A percentile compares a stretch with the other conserved stretches of the same genome.
Conservation (phyloP, 2,888 invertebrate species). For the Drosophila kanekoi region DNA sequence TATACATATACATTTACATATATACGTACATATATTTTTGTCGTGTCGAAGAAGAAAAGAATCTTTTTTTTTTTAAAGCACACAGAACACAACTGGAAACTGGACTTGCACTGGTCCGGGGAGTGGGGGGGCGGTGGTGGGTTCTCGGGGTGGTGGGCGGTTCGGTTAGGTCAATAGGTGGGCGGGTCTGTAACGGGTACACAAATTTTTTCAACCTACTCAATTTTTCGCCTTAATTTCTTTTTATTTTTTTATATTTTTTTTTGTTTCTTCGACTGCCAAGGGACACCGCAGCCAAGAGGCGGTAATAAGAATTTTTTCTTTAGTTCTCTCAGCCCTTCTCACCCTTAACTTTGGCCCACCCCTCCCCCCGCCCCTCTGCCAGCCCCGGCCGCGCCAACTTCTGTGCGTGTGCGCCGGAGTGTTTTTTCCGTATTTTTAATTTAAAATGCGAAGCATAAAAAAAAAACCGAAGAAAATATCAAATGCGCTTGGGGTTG, state of each 20-base stretch:
- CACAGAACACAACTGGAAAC: constrained; percentile 45
- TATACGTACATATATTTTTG: constrained; percentile 40
- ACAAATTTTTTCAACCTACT: constrained; percentile 82
- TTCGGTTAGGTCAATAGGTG: constrained; percentile 16
- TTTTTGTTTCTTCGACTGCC: constrained; percentile 69
- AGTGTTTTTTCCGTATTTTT: constrained; percentile 80
- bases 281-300: constrained; percentile 61
- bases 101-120: constrained; percentile 50
- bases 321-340: constrained; percentile 55
- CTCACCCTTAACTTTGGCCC: constrained; percentile 10
- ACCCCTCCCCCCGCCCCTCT: neutral
- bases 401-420: constrained; percentile 71
- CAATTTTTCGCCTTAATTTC: constrained; percentile 81
- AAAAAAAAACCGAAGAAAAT: constrained; percentile 49
- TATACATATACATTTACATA: constrained; percentile 1
- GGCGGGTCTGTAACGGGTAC: constrained; percentile 65
- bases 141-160: neutral
- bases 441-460: constrained; percentile 80
- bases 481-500: constrained; percentile 67
- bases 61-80: constrained; percentile 41
- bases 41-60: constrained; percentile 76
- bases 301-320: constrained; percentile 82
- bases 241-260: constrained; percentile 24
- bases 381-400: constrained; percentile 3
- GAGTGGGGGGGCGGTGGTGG: neutral